Evolutionary conservation across 2,113 vertebrate species (phyloP).

Genomic region (human (Homo sapiens)): GRCh38 chr17:15089501-15090000

Average conservation of each 20-base stretch:
- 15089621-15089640: background rate
- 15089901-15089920: background rate
- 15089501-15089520: background rate
- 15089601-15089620: background rate
- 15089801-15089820: background rate
- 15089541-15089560: background rate
- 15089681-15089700: background rate
- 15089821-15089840: background rate
- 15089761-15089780: background rate
- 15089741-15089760: background rate
- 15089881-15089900: background rate
- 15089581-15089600: slow-evolving; percentile 16
- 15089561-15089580: background rate
- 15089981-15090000: background rate
- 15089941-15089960: background rate
- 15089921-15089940: background rate
- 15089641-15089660: background rate
- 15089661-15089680: background rate
- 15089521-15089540: background rate
- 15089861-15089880: background rate
- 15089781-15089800: background rate
- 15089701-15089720: background rate
- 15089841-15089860: background rate
- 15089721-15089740: background rate
- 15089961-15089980: background rate